Conservation (phyloP, 2,797 vertebrate species). For the Anas bahamensis region DNA sequence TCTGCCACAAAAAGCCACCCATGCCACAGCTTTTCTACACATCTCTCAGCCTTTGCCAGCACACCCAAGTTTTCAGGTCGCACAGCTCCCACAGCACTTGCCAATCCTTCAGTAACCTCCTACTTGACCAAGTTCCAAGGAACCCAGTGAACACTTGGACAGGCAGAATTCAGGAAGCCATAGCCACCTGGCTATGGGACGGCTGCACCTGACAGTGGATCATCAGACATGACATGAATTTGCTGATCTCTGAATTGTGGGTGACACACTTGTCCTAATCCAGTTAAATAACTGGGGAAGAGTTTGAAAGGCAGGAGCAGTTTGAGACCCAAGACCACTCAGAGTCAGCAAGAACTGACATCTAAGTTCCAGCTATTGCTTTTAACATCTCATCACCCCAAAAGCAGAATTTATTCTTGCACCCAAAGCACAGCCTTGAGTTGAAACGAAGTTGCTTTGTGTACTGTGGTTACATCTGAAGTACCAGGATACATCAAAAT, state of each 20-base stretch:
- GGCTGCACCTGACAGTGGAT: not conserved
- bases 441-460: rapidly evolving
- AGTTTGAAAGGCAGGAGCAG: not conserved
- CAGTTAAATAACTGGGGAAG: not conserved
- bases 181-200: not conserved
- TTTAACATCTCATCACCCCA: not conserved
- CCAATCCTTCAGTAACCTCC: not conserved
- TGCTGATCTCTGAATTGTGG: not conserved
- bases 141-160: not conserved
- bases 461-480: not conserved
- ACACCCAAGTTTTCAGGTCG: too few relatives aligned
- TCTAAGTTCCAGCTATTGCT: not conserved
- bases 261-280: not conserved
- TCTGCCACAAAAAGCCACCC: not conserved
- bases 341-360: not conserved
- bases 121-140: not conserved
- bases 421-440: not conserved
- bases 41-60: not conserved
- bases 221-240: not conserved
- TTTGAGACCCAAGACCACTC: not conserved
- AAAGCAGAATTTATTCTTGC: not conserved
- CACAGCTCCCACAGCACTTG: not conserved
- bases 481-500: not conserved
- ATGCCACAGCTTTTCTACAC: not conserved
- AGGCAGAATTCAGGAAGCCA: not conserved